A percentile compares a stretch with the other conserved stretches of the same genome.
These are phyloP conservation scores for Lucilia cuprina DNA, from an alignment of 1,140 invertebrate species.

Conservation along the genomic window DNA sequence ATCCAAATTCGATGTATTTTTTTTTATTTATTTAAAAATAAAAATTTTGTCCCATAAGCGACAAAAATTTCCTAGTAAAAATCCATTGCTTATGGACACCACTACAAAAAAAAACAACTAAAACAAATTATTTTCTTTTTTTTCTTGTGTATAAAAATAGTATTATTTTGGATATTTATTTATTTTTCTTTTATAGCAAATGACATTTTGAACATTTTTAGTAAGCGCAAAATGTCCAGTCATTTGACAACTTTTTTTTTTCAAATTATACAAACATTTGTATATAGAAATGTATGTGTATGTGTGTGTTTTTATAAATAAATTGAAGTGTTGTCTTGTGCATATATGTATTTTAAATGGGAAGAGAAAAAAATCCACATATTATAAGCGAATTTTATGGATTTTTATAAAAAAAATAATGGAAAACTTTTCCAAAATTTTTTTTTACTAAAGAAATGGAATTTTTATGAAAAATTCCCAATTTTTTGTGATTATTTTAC, in stretches of 20 bases:
- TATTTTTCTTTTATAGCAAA: constrained; percentile 4
- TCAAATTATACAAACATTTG: neutral
- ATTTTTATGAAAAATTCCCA: too few relatives aligned
- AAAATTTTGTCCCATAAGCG: constrained; percentile 17
- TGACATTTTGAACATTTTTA: constrained; percentile 3
- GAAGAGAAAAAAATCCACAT: neutral
- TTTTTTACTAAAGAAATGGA: too few relatives aligned
- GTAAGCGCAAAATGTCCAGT: constrained; percentile 21
- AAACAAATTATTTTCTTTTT: neutral
- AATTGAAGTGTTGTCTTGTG: neutral
- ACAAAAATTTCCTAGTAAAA: neutral
- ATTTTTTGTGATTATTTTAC: too few relatives aligned
- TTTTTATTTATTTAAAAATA: neutral
- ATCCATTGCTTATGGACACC: neutral
- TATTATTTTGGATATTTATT: constrained; percentile 22
- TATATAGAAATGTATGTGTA: neutral
- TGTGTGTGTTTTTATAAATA: neutral
- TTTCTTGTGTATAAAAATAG: neutral
- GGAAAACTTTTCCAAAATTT: too few relatives aligned
- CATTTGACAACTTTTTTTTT: neutral
- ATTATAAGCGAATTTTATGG: too few relatives aligned
- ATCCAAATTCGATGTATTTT: neutral
- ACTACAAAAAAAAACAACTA: neutral
- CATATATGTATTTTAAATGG: too few relatives aligned
- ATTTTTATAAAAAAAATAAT: too few relatives aligned